Percentiles rank a stretch among this genome's conserved stretches.
phyloP scores from a whole-genome alignment of 2,888 invertebrate genomes.

The Cantharis rustica region DNA sequence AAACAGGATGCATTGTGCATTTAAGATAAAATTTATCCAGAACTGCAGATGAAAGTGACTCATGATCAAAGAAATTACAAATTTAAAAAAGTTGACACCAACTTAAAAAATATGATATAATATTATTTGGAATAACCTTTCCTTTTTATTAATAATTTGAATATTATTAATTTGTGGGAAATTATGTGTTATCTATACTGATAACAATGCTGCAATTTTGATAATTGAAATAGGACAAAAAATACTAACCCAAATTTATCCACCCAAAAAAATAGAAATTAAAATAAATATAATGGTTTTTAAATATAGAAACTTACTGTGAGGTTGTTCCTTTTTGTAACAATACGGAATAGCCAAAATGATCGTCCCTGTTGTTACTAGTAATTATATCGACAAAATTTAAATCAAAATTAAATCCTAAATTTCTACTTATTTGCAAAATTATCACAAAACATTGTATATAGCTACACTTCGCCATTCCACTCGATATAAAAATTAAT shows the following conservation, averaged over 20 bases:
- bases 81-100: no score
- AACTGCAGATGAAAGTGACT: neutral
- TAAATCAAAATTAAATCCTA: slow-evolving; percentile 23
- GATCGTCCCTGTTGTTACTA: neutral
- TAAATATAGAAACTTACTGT: slow-evolving; percentile 6
- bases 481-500: neutral
- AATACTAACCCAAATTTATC: no score
- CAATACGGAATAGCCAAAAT: slow-evolving; percentile 33
- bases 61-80: no score
- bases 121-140: neutral
- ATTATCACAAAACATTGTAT: neutral
- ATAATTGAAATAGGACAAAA: no score
- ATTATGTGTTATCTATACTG: neutral
- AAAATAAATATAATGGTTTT: no score
- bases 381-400: slow-evolving; percentile 17
- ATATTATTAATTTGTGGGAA: no score
- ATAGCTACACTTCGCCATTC: neutral
- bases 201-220: neutral
- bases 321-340: slow-evolving; percentile 24
- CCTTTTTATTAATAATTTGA: no score
- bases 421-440: neutral
- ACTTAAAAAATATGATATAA: no score
- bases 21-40: neutral
- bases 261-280: no score
- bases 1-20: neutral